Evolutionary conservation across 2,113 vertebrate genomes (phyloP).

Genomic region (human): GRCh38 chr18:324001-324500

Average conservation of each 20-base stretch:
- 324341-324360: background rate
- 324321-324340: background rate
- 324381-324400: background rate
- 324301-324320: background rate
- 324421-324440: background rate
- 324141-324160: background rate
- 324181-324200: background rate
- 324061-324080: too few species aligned
- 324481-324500: background rate
- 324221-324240: background rate
- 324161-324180: background rate
- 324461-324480: background rate
- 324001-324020: background rate
- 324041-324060: background rate
- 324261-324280: constrained; percentile 15
- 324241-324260: background rate
- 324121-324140: background rate
- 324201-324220: background rate
- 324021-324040: background rate
- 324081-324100: background rate
- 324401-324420: background rate
- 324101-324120: background rate
- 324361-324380: background rate
- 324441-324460: background rate
- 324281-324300: background rate